These are phyloP conservation scores for Luperina testacea DNA, from an alignment of 2,888 invertebrate genomes.

Conservation along the genomic window DNA sequence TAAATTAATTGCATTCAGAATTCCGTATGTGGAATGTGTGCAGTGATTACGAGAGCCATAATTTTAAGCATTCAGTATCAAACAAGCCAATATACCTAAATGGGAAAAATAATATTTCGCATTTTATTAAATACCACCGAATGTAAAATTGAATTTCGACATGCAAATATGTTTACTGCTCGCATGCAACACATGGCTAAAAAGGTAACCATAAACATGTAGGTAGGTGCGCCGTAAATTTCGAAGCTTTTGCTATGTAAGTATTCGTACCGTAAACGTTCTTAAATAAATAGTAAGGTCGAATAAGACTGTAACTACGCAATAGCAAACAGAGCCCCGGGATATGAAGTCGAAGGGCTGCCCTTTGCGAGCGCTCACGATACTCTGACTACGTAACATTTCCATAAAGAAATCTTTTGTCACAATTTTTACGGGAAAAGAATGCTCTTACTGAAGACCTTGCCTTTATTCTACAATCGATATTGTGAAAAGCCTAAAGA, in stretches of 20 bases:
- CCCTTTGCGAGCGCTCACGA: slow-evolving; percentile 56
- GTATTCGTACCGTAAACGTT: slow-evolving; percentile 52
- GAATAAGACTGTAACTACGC: slow-evolving; percentile 61
- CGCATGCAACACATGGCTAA: not conserved
- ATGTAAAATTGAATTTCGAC: slow-evolving; percentile 25
- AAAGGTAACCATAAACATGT: slow-evolving; percentile 22
- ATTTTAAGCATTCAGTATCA: slow-evolving; percentile 33
- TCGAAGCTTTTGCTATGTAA: slow-evolving; percentile 48
- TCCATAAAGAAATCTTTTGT: slow-evolving; percentile 57
- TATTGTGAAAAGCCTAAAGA: slow-evolving; percentile 14
- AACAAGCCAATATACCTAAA: slow-evolving; percentile 20
- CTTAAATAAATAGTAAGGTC: slow-evolving; percentile 62
- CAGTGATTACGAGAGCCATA: slow-evolving; percentile 12
- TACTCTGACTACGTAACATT: slow-evolving; percentile 55
- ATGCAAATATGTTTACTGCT: slow-evolving; percentile 27
- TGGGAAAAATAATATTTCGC: not conserved
- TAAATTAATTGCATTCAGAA: slow-evolving; percentile 25
- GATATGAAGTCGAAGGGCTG: slow-evolving; percentile 54
- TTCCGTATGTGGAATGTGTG: slow-evolving; percentile 17
- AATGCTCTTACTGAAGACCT: slow-evolving; percentile 42
- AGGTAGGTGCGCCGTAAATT: slow-evolving; percentile 18
- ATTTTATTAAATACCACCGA: slow-evolving; percentile 24
- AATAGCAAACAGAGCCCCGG: slow-evolving; percentile 64
- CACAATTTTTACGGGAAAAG: slow-evolving; percentile 46
- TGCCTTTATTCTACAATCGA: slow-evolving; percentile 54